Evolutionary conservation across 2,888 invertebrate species (phyloP).

Genomic region (Argynnis bischoffii): DNA sequence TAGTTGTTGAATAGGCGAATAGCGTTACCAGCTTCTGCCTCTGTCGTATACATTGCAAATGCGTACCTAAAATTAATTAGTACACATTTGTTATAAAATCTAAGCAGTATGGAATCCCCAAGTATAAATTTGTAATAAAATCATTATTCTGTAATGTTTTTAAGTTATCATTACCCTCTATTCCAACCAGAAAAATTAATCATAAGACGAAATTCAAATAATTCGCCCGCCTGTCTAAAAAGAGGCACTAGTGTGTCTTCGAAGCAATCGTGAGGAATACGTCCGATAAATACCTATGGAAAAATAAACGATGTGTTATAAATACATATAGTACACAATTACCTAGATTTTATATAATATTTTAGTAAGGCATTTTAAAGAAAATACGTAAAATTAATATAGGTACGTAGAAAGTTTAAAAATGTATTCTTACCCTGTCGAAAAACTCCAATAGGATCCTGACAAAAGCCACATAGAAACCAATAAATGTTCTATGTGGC

Average conservation of each 20-base stretch:
- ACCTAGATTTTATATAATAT: no score
- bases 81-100: not conserved
- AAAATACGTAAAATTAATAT: no score
- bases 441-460: no score
- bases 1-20: slow-evolving; percentile 85
- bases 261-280: slow-evolving; percentile 85
- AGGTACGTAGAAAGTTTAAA: no score
- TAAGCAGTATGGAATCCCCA: no score
- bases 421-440: no score
- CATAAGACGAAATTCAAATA: slow-evolving; percentile 89
- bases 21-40: slow-evolving; percentile 84
- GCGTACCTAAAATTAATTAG: slow-evolving; percentile 78
- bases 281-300: slow-evolving; percentile 82
- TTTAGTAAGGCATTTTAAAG: no score
- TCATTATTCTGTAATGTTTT: no score
- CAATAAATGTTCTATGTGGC: no score
- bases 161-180: slow-evolving; percentile 79
- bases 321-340: not conserved
- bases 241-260: slow-evolving; percentile 85
- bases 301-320: slow-evolving; percentile 3
- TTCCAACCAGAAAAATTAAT: slow-evolving; percentile 88
- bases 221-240: slow-evolving; percentile 80
- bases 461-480: no score
- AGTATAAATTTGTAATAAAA: no score
- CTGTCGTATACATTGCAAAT: slow-evolving; percentile 85